Evolutionary conservation across 2,797 vertebrate genomes (phyloP).

Genomic region (Siniperca obscura): DNA sequence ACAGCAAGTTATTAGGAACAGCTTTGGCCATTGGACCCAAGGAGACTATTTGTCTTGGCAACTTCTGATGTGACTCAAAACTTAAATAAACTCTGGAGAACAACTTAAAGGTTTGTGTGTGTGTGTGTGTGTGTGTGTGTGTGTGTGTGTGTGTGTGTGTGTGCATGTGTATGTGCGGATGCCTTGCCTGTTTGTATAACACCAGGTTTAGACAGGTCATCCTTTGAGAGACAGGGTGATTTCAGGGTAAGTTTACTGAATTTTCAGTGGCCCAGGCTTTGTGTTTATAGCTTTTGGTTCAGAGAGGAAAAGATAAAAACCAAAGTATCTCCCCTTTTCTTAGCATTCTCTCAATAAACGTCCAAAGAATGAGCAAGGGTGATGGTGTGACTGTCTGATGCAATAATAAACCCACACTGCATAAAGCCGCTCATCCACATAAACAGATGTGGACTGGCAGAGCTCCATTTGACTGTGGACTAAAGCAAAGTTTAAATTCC

Average conservation of each 20-base stretch:
- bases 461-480: slow-evolving; percentile 52
- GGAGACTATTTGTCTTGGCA: slow-evolving; percentile 69
- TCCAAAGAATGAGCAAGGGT: slow-evolving; percentile 56
- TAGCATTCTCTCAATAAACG: slow-evolving; percentile 59
- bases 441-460: slow-evolving; percentile 72
- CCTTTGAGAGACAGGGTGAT: slow-evolving; percentile 47
- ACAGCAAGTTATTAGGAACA: slow-evolving; percentile 65
- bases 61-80: slow-evolving; percentile 69
- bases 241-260: slow-evolving; percentile 56
- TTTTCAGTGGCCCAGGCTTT: slow-evolving; percentile 43
- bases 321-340: slow-evolving; percentile 42
- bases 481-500: slow-evolving; percentile 59
- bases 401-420: slow-evolving; percentile 68
- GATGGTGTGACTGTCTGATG: slow-evolving; percentile 64
- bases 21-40: slow-evolving; percentile 57
- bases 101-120: slow-evolving; percentile 50
- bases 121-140: slow-evolving; percentile 10
- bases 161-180: not conserved
- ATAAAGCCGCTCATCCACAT: slow-evolving; percentile 65
- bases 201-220: slow-evolving; percentile 56
- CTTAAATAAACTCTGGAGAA: slow-evolving; percentile 64
- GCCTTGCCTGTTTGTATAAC: slow-evolving; percentile 48
- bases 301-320: slow-evolving; percentile 47
- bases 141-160: not conserved
- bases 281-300: slow-evolving; percentile 52